Base-by-base conservation (phyloP, 2,797 vertebrate species). In the Astyanax mexicanus region DNA sequence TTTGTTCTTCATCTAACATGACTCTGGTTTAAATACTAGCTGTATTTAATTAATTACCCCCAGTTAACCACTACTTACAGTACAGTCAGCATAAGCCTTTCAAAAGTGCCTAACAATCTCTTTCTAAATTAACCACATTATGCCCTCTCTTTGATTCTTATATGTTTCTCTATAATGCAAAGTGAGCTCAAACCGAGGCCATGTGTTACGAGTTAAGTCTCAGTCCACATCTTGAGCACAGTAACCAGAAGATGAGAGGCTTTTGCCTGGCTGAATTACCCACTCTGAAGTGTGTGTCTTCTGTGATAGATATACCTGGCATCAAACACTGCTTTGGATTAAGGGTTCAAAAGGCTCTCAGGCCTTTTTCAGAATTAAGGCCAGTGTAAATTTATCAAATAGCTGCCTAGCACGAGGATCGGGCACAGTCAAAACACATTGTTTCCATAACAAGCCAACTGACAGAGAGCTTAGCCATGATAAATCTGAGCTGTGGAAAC, bases 271-370 rank as follows among this genome's bases (percentile, higher is more conserved):
- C 80, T 74, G 11, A 38, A 74, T 57, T 83, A 54, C 65, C 69
- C 32, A 51, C 69, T 64, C 55, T 70, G 62, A 60, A 74, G 44
- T 3, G 8, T 65, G 52, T 65, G 80, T 90, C 83, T 86, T 85
- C 82, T 57, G 71, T 85, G 87, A 91, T 84, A 87, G 86, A 91
- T 91, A 84, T 83, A 82, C 91, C 91, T 89, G 86, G 83, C 80
- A 85, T 88, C 75, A 81, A 86, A 80, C 81, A 71, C 84, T 83
- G 89, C 83, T 74, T 86, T 69, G 55, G 80, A 74, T 79, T 83
- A 67, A 76, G 57, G 82, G 85, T 47, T 81, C 74, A 76, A 81
- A 83, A 73, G 66, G 71, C 65, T 69, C 57, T 23, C 69, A 57
- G 38, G 47, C 44, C 40, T 57, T 44, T 32, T 76, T 72, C 64